A percentile compares a stretch with the other conserved stretches of the same genome.
These are phyloP conservation scores for Misgurnus mizolepis DNA, from an alignment of 2,113 vertebrate genomes.

Conservation along the genomic window DNA sequence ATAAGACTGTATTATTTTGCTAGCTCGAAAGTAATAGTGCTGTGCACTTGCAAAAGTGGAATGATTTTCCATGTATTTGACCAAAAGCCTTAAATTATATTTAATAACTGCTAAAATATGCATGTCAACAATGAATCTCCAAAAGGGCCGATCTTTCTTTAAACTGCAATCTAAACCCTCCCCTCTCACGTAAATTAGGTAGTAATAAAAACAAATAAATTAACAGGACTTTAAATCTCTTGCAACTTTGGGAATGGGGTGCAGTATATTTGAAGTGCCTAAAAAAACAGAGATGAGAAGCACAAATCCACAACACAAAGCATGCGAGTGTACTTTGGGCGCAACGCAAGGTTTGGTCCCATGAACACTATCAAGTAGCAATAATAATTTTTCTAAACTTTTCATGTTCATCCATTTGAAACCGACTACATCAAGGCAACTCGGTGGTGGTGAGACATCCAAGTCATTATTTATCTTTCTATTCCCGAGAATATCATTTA, in stretches of 20 bases:
- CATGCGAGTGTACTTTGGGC: constrained; percentile 43
- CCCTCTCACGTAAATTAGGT: constrained; percentile 29
- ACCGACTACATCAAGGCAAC: constrained; percentile 53
- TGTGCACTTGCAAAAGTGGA: constrained; percentile 42
- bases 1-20: constrained; percentile 29
- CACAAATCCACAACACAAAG: constrained; percentile 45
- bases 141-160: constrained; percentile 29
- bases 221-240: constrained; percentile 32
- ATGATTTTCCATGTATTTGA: constrained; percentile 53
- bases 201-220: constrained; percentile 47
- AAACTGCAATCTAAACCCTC: constrained; percentile 10
- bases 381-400: constrained; percentile 43
- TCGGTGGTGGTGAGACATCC: constrained; percentile 59
- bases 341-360: constrained; percentile 53
- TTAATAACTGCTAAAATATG: constrained; percentile 35
- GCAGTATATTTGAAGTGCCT: constrained; percentile 36
- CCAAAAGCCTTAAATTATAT: constrained; percentile 47
- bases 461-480: constrained; percentile 56
- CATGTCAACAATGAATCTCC: constrained; percentile 24
- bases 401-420: constrained; percentile 62
- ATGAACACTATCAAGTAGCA: constrained; percentile 55
- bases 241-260: constrained; percentile 31
- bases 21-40: constrained; percentile 12
- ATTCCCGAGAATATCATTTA: constrained; percentile 21
- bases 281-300: constrained; percentile 51